phyloP scores from a whole-genome alignment of 2,888 invertebrate species.

The Drosophila borealis region DNA sequence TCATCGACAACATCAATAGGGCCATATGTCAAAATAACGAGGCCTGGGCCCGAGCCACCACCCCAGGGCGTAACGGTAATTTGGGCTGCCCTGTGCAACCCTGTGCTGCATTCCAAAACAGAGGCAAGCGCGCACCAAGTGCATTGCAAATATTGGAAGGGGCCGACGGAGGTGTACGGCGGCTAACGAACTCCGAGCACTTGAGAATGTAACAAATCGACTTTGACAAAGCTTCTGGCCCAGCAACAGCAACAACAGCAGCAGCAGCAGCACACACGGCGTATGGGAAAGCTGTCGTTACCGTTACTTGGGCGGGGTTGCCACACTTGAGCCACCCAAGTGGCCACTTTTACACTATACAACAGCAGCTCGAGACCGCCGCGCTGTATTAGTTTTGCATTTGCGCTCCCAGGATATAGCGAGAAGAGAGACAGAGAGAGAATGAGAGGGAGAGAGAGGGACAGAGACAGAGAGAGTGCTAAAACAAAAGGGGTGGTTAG shows the following conservation, averaged over 20 bases:
- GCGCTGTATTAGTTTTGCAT: slow-evolving; percentile 59
- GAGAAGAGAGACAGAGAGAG: neutral
- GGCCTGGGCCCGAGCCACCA: slow-evolving; percentile 47
- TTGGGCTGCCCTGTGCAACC: slow-evolving; percentile 44
- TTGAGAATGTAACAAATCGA: slow-evolving; percentile 83
- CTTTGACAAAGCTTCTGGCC: slow-evolving; percentile 76
- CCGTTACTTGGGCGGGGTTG: slow-evolving; percentile 38
- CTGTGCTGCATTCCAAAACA: slow-evolving; percentile 69
- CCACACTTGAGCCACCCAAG: slow-evolving; percentile 54
- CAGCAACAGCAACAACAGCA: slow-evolving; percentile 17
- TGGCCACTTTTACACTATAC: slow-evolving; percentile 71
- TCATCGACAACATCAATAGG: slow-evolving; percentile 56
- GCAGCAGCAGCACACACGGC: slow-evolving; percentile 46
- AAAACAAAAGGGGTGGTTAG: slow-evolving; percentile 75
- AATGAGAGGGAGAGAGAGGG: neutral
- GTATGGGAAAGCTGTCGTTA: slow-evolving; percentile 55
- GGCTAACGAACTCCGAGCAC: slow-evolving; percentile 48
- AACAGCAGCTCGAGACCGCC: slow-evolving; percentile 32
- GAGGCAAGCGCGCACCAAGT: slow-evolving; percentile 48
- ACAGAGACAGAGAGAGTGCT: slow-evolving; percentile 1
- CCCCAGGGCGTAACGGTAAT: slow-evolving; percentile 62
- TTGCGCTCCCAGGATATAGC: slow-evolving; percentile 68
- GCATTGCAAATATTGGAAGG: slow-evolving; percentile 63
- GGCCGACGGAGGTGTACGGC: slow-evolving; percentile 4
- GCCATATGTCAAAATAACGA: slow-evolving; percentile 83